Percentiles rank a stretch among this genome's conserved stretches.
These are phyloP conservation scores for Saturnia pavonia DNA, from an alignment of 2,888 invertebrate genomes.

Conservation along the genomic window DNA sequence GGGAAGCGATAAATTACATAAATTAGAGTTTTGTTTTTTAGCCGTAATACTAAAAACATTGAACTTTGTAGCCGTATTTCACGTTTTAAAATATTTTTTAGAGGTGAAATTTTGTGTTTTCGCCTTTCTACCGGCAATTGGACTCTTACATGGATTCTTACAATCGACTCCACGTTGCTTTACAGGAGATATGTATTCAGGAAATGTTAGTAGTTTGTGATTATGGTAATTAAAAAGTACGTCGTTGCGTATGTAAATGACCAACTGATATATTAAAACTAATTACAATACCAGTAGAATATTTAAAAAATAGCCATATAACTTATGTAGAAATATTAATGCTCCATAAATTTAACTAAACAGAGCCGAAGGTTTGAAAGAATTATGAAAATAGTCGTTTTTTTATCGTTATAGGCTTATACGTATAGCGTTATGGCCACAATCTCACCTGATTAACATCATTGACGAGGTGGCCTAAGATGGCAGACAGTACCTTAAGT, in stretches of 20 bases:
- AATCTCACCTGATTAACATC: too few species aligned
- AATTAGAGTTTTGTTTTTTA: neutral
- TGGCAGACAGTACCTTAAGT: too few species aligned
- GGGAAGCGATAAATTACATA: neutral
- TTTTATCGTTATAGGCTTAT: too few species aligned
- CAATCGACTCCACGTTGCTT: neutral
- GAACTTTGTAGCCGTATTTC: neutral
- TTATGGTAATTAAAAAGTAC: neutral
- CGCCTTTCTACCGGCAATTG: too few species aligned
- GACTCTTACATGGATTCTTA: neutral
- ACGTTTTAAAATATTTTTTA: too few species aligned
- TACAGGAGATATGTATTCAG: neutral
- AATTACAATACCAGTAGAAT: neutral
- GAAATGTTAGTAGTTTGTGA: neutral
- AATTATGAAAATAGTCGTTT: too few species aligned
- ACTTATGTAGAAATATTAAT: too few species aligned
- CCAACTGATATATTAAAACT: neutral
- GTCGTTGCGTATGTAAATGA: neutral
- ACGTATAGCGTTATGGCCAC: too few species aligned
- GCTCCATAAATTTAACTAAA: too few species aligned
- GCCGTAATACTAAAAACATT: neutral
- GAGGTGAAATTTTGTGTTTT: too few species aligned
- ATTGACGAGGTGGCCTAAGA: too few species aligned
- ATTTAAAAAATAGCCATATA: neutral
- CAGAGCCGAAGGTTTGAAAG: too few species aligned